Evolutionary conservation across 1,140 invertebrate genomes (phyloP), one percentile per base, ranked within the genome.

Genomic region (Cherax destructor): DNA sequence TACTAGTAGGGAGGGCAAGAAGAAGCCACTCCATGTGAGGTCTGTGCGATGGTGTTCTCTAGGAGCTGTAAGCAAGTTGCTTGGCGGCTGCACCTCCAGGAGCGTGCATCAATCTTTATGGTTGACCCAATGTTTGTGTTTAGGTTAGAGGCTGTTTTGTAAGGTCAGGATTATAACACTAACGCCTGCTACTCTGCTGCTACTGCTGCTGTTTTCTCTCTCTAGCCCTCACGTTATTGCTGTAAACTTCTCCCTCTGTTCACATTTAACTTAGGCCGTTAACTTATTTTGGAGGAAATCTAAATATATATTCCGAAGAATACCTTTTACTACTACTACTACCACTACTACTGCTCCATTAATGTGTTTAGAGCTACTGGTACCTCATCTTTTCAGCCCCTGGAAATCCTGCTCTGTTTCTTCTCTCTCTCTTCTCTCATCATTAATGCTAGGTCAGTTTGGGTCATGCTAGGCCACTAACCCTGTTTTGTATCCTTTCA

Each of bases 151-250:
- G 89, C 89, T 91, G 84, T 91, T 86, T 85, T 91, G 89, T 91
- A 91, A 86, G 87, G 89, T 91, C 89, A 91, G 89, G 89, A 85
- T 91, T 85, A 89, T 89, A 50, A 91, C 89, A 91, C 89, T 91
- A 91, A 91, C 84, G 89, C 89, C 83, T 91, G 84, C 89, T 91
- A 91, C 83, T 91, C 74, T 85, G 77, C 79, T 89, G 80, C 87
- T 91, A 83, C 89, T 91, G 81, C 89, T 89, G 89, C 89, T 91
- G 89, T 91, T 84, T 84, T 90, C 86, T 88, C 86, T 91, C 74
- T 80, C 65, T 89, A 83, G 83, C 89, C 89, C 89, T 91, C 83
- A 74, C 79, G 81, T 85, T 91, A 76, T 41, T 85, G 61, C 61
- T 85, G 69, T 59, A 85, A 85, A 76, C 85, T 50, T 91, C 80